Conservation (phyloP, 2,113 vertebrate species). For the Mionectes macconnelli region DNA sequence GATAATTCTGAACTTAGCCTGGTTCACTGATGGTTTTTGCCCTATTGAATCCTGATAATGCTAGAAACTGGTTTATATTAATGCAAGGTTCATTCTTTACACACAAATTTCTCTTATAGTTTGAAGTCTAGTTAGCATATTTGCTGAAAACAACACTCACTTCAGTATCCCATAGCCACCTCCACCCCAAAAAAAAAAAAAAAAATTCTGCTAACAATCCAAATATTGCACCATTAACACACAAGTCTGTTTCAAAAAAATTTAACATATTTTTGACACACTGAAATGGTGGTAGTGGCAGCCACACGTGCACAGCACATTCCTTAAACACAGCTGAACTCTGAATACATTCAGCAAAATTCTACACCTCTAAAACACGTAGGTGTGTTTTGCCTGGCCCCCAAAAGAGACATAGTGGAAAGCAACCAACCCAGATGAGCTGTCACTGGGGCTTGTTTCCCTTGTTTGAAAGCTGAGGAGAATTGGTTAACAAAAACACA, state of each 20-base stretch:
- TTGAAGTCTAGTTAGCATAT: not conserved
- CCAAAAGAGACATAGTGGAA: not conserved
- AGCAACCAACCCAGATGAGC: not conserved
- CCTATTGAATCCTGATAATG: not conserved
- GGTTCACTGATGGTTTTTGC: not conserved
- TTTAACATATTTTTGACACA: not conserved
- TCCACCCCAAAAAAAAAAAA: not conserved
- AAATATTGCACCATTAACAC: not conserved
- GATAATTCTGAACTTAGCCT: not conserved
- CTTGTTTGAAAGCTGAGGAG: not conserved
- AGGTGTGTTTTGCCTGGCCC: not conserved
- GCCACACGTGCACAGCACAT: accelerated
- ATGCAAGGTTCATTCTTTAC: not conserved
- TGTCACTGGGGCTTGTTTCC: not conserved
- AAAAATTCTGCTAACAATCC: not conserved
- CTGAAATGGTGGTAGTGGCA: not conserved
- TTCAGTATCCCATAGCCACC: not conserved
- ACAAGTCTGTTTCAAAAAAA: not conserved
- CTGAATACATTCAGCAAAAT: not conserved
- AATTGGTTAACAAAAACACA: not conserved
- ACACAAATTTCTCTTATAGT: accelerated
- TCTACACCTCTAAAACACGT: not conserved
- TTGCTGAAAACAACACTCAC: not conserved
- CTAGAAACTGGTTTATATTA: not conserved
- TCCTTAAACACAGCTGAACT: not conserved